A percentile compares a stretch with the other conserved stretches of the same genome.
Conservation (phyloP, 2,113 vertebrate genomes). For the chimpanzee (Pan troglodytes) region DNA sequence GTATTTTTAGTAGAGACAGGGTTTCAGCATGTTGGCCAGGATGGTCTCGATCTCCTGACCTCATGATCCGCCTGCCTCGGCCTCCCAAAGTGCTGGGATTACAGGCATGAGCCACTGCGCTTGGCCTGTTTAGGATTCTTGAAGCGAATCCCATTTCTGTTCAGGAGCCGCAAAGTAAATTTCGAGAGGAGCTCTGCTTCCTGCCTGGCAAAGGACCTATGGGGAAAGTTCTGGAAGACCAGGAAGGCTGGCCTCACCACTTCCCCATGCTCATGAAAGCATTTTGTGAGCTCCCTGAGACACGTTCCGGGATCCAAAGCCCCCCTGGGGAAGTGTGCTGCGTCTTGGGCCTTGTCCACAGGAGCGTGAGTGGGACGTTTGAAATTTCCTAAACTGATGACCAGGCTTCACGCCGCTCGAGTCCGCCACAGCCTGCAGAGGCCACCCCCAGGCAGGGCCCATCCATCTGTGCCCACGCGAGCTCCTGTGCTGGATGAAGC, state of each 20-base stretch:
- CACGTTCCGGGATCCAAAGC: rapidly evolving
- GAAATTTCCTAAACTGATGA: not conserved
- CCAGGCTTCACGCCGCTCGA: rapidly evolving
- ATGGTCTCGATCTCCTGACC: no score
- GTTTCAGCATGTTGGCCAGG: no score
- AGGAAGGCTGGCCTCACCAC: rapidly evolving
- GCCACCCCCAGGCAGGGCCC: not conserved
- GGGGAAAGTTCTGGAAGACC: not conserved
- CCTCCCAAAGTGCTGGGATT: no score
- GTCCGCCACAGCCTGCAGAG: not conserved
- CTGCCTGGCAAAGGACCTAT: rapidly evolving
- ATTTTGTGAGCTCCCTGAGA: not conserved
- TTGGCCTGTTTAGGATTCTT: not conserved
- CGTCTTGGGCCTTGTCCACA: rapidly evolving
- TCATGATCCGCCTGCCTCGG: no score
- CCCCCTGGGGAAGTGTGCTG: rapidly evolving
- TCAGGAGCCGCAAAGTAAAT: not conserved
- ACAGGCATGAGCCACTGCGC: no score
- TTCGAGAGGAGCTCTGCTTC: not conserved
- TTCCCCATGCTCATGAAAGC: rapidly evolving
- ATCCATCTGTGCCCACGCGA: not conserved
- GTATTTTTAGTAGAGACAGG: no score
- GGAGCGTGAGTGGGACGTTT: rapidly evolving
- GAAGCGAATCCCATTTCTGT: not conserved
- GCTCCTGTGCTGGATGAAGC: not conserved